A percentile compares a stretch with the other conserved stretches of the same genome.
Evolutionary conservation across 2,797 vertebrate species (phyloP).

Genomic region (Danio jaintianensis): DNA sequence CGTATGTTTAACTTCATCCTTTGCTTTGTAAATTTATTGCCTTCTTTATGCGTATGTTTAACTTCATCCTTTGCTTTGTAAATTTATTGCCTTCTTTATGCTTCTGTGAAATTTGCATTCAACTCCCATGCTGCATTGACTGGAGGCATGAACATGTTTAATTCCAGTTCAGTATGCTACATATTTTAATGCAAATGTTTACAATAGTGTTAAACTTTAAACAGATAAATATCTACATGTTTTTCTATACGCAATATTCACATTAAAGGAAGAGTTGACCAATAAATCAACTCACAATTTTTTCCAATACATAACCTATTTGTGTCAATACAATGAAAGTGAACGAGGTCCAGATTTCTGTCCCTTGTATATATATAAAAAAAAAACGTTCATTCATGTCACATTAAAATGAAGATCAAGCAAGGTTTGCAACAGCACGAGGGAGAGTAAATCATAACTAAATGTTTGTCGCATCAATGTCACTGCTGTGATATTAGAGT

Average conservation of each 20-base stretch:
- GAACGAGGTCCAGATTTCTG: background rate
- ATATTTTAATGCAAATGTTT: background rate
- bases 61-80: background rate
- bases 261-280: background rate
- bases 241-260: background rate
- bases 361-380: too few species aligned
- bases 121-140: background rate
- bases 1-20: constrained; percentile 5
- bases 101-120: background rate
- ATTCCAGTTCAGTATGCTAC: background rate
- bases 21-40: constrained; percentile 6
- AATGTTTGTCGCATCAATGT: background rate
- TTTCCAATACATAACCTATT: too few species aligned
- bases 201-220: background rate
- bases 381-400: background rate
- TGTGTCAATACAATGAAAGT: background rate
- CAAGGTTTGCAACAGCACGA: background rate
- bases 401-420: background rate
- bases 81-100: constrained; percentile 7
- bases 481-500: constrained; percentile 8
- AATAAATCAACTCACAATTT: background rate
- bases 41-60: background rate
- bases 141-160: background rate
- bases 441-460: background rate
- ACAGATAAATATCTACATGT: background rate